phyloP scores from a whole-genome alignment of 2,888 invertebrate species.

The Chirona hameri region DNA sequence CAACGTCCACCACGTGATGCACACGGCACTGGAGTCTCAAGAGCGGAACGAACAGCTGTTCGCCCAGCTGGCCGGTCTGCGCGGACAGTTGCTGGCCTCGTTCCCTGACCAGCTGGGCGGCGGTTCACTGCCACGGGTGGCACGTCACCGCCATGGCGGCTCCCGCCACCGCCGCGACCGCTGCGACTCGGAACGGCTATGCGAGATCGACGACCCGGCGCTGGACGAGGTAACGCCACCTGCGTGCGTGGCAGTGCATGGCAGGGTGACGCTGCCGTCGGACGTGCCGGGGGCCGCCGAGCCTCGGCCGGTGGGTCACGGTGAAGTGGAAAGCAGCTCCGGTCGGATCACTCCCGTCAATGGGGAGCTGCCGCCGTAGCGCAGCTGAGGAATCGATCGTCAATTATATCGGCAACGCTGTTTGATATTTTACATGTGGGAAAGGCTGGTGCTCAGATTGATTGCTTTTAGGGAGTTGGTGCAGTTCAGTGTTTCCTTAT shows the following conservation, averaged over 20 bases:
- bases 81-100: not conserved
- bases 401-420: too few relatives aligned
- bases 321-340: not conserved
- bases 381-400: too few relatives aligned
- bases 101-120: not conserved
- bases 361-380: too few relatives aligned
- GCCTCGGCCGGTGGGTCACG: not conserved
- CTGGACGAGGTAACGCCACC: not conserved
- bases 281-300: not conserved
- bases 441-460: not conserved
- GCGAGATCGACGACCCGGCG: not conserved
- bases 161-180: not conserved
- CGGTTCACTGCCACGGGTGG: not conserved
- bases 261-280: not conserved
- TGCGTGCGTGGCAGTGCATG: not conserved
- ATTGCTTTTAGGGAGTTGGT: too few relatives aligned
- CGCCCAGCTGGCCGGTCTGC: not conserved
- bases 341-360: not conserved
- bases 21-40: constrained; percentile 6
- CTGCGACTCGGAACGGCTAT: not conserved
- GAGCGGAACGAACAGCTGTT: constrained; percentile 6
- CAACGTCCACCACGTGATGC: constrained; percentile 23
- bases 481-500: not conserved
- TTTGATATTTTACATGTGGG: not conserved
- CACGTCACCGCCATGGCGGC: not conserved